phyloP scores from a whole-genome alignment of 2,797 vertebrate genomes.

The Chaetodon trifasciatus region DNA sequence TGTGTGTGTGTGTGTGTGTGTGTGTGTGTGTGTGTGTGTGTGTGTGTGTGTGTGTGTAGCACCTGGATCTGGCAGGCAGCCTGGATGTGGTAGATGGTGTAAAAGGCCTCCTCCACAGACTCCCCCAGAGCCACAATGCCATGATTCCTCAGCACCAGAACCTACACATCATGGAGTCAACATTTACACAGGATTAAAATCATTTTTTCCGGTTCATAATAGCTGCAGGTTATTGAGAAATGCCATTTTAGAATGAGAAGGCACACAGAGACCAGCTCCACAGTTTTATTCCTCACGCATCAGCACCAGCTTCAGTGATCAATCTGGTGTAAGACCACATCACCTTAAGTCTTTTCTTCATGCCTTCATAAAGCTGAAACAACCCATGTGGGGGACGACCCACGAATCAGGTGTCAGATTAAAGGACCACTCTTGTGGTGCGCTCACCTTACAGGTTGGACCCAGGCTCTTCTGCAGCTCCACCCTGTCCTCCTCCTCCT shows the following conservation, averaged over 20 bases:
- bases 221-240: neutral
- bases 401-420: neutral
- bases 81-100: constrained; percentile 95
- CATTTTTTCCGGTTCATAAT: neutral
- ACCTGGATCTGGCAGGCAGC: constrained; percentile 98
- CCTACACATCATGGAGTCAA: constrained; percentile 77
- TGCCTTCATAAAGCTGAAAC: constrained; percentile 18
- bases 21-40: constrained; percentile 21
- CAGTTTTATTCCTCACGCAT: neutral
- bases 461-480: constrained; percentile 96
- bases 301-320: constrained; percentile 28
- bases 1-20: constrained; percentile 14
- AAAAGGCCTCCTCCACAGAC: constrained; percentile 96
- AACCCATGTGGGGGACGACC: neutral
- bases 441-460: constrained; percentile 94
- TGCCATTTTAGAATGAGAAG: neutral
- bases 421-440: constrained; percentile 1
- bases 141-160: constrained; percentile 93
- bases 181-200: constrained; percentile 1
- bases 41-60: constrained; percentile 10
- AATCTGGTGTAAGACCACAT: constrained; percentile 15
- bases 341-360: constrained; percentile 15
- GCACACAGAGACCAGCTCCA: neutral
- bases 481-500: constrained; percentile 92
- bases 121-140: constrained; percentile 95